Percentiles rank a stretch among this genome's conserved stretches.
These are phyloP conservation scores for Gymnocypris eckloni DNA, from an alignment of 2,797 vertebrate genomes.

Conservation along the genomic window DNA sequence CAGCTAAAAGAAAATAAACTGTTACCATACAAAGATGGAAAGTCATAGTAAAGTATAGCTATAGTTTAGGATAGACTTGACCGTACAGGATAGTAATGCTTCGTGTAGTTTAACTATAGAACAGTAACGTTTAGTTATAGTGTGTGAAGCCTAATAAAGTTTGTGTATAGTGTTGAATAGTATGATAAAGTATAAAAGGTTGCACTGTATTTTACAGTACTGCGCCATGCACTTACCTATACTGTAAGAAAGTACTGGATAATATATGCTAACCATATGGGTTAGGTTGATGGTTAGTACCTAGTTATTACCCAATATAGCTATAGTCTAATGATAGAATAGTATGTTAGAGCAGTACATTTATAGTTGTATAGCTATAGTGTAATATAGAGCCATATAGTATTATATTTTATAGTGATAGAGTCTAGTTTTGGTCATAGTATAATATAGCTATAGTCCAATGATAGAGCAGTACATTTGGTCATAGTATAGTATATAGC, in stretches of 20 bases:
- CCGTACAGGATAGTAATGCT: not conserved
- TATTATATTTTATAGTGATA: too few species aligned
- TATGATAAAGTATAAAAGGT: not conserved
- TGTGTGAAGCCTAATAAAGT: not conserved
- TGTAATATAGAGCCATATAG: too few species aligned
- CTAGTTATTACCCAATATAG: not conserved
- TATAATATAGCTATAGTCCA: too few species aligned
- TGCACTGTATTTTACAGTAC: not conserved
- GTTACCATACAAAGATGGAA: not conserved
- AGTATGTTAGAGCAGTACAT: too few species aligned
- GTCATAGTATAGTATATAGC: too few species aligned
- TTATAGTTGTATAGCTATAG: too few species aligned
- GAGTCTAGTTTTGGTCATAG: too few species aligned
- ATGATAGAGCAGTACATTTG: too few species aligned
- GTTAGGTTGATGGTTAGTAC: not conserved
- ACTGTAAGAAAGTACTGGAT: not conserved
- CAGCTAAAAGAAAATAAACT: slow-evolving; percentile 12
- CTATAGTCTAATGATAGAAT: too few species aligned
- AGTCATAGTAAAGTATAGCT: not conserved
- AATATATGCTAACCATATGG: not conserved
- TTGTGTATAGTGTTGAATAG: not conserved
- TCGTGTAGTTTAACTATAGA: not conserved
- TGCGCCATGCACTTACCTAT: not conserved
- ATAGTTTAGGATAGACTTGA: not conserved
- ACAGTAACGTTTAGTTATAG: not conserved